Conservation (phyloP, 2,888 invertebrate species). For the Cetonia aurata region DNA sequence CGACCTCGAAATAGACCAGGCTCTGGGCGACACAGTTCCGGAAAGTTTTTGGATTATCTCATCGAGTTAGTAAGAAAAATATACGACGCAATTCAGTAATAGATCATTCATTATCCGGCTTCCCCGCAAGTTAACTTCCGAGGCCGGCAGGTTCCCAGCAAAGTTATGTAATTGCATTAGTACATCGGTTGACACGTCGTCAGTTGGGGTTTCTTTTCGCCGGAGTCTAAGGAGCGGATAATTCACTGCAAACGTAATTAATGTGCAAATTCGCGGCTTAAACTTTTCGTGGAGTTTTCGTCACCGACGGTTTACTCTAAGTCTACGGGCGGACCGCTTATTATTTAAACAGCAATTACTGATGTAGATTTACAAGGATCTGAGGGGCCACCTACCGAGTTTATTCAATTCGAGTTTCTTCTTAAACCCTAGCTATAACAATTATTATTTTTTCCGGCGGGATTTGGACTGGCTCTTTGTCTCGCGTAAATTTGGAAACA, state of each 20-base stretch:
- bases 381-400: neutral
- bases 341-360: conserved; percentile 13
- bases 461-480: too few species aligned
- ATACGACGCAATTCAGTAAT: conserved; percentile 2
- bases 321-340: neutral
- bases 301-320: conserved; percentile 4
- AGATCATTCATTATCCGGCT: conserved; percentile 7
- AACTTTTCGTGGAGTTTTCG: conserved; percentile 12
- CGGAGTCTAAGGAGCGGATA: conserved; percentile 7
- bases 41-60: neutral
- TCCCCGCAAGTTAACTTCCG: neutral
- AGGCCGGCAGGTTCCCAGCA: neutral
- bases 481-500: too few species aligned
- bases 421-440: too few species aligned
- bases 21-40: too few species aligned
- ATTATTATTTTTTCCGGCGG: too few species aligned
- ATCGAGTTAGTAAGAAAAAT: neutral
- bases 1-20: too few species aligned
- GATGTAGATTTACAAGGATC: neutral
- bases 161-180: conserved; percentile 27
- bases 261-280: conserved; percentile 11
- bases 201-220: conserved; percentile 14
- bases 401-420: too few species aligned
- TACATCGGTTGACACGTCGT: conserved; percentile 13
- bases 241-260: conserved; percentile 21